A percentile compares a stretch with the other conserved stretches of the same genome.
phyloP scores from a whole-genome alignment of 2,888 invertebrate genomes.

The Tenthredo mesomela region DNA sequence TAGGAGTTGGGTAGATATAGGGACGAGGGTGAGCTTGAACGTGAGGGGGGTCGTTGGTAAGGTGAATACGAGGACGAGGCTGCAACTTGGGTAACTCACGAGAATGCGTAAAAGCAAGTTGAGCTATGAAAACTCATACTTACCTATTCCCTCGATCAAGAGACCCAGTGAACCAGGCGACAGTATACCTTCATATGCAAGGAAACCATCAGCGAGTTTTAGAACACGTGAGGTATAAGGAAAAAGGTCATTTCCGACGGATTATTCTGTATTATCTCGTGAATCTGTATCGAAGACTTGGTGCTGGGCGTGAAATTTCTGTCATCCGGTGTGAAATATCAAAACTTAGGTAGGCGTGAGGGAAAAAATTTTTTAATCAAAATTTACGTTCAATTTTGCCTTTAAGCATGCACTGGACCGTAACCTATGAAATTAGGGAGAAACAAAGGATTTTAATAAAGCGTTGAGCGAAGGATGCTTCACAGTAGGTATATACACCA shows the following conservation, averaged over 20 bases:
- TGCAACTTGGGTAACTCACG: slow-evolving; percentile 19
- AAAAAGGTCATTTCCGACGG: background rate
- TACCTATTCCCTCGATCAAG: background rate
- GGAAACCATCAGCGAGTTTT: background rate
- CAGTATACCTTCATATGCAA: background rate
- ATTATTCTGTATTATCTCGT: background rate
- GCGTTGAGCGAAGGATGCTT: slow-evolving; percentile 35
- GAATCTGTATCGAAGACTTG: background rate
- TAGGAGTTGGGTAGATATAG: slow-evolving; percentile 38
- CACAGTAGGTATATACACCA: slow-evolving; percentile 6
- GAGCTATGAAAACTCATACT: slow-evolving; percentile 52
- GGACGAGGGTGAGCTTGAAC: slow-evolving; percentile 39
- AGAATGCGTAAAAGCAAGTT: slow-evolving; percentile 14
- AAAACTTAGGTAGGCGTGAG: background rate
- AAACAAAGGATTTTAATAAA: slow-evolving; percentile 42
- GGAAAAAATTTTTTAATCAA: slow-evolving; percentile 6
- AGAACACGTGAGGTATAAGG: background rate
- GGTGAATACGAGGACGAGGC: slow-evolving; percentile 46
- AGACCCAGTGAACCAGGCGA: background rate
- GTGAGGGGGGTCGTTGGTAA: slow-evolving; percentile 23
- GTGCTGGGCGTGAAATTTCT: background rate
- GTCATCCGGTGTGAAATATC: slow-evolving; percentile 11
- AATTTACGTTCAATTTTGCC: slow-evolving; percentile 33
- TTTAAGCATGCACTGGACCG: slow-evolving; percentile 16
- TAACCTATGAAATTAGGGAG: slow-evolving; percentile 30